Evolutionary conservation across 2,888 invertebrate species (phyloP).

Genomic region (Herminia tarsipennalis): DNA sequence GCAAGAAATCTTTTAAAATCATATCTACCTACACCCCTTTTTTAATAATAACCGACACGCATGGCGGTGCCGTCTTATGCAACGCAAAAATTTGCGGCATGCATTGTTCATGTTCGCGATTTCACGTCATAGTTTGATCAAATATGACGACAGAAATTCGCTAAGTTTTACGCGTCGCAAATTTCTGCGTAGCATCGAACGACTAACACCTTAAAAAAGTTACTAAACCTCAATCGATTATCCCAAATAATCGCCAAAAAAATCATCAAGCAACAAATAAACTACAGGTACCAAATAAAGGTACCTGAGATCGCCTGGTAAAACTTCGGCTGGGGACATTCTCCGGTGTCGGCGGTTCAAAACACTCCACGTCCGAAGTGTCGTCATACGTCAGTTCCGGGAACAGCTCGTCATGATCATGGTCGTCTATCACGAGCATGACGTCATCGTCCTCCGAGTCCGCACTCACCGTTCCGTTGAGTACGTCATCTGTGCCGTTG

Average conservation of each 20-base stretch:
- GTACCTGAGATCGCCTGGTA: conserved; percentile 79
- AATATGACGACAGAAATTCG: too few species aligned
- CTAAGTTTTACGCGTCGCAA: too few species aligned
- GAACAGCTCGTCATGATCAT: conserved; percentile 73
- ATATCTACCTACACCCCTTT: too few species aligned
- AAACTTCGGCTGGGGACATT: conserved; percentile 65
- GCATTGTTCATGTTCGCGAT: too few species aligned
- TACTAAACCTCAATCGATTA: not conserved
- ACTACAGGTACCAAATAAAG: conserved; percentile 42
- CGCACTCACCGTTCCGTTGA: conserved; percentile 66
- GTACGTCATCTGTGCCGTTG: conserved; percentile 44
- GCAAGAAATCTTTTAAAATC: too few species aligned
- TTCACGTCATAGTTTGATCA: too few species aligned
- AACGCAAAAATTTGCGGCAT: too few species aligned
- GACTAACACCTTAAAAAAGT: not conserved
- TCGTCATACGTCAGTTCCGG: conserved; percentile 81
- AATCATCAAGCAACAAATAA: conserved; percentile 14
- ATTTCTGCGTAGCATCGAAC: too few species aligned
- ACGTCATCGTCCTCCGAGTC: conserved; percentile 60
- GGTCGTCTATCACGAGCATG: conserved; percentile 61
- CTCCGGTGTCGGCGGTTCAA: conserved; percentile 62
- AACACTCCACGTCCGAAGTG: conserved; percentile 66
- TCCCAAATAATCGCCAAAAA: conserved; percentile 1
- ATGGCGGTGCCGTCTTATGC: too few species aligned
- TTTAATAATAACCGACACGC: too few species aligned